Evolutionary conservation across 1,140 invertebrate species (phyloP), one percentile per base, ranked within the genome.

Genomic region (Neuroterus valhalla): DNA sequence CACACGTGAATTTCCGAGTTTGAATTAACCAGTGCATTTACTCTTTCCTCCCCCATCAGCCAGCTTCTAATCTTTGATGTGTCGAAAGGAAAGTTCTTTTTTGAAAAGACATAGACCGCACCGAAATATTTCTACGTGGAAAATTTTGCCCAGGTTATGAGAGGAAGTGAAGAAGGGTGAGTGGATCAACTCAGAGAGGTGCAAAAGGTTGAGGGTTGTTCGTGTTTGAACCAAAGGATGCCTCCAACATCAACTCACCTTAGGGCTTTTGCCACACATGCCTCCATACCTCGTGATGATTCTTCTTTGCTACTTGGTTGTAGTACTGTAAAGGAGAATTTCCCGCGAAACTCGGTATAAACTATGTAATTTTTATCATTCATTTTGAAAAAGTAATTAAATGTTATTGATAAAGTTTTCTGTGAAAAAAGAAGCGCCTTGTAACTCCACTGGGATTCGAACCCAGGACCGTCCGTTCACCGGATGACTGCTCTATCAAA

Each of bases 141-240:
- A 83, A 82, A 46, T 80, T 82, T 82, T 74, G 78, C 80, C 69
- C 76, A 76, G 74, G 66, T 69, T 82, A 66, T 79, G 76, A 70
- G 75, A 72, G 74, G 72, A 75, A 78, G 71, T 78, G 76, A 77
- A 71, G 80, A 69, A 74, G 48, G 66, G 70, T 42, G 19, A 15
- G 21, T 26, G 55, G 66, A 62, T 66, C 43, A 48, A 50, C 6
- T 66, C 8, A 73, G 69, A 31, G 14, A 43, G 69, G 72, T 48
- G 44, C 62, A 71, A 31, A 68, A 43, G 45, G 62, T 73, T 73
- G 21, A 42, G 66, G 50, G 12, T 66, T 50, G 6, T 70, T 17
- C 62, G 68, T 70, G 66, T 45, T 31, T 48, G 45, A 68, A 43
- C 71, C 66, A 38, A 75, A 71, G 74, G 75, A 76, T 72, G 75